Base-by-base conservation (phyloP, 2,113 vertebrate species). In the Cheirogaleus medius region DNA sequence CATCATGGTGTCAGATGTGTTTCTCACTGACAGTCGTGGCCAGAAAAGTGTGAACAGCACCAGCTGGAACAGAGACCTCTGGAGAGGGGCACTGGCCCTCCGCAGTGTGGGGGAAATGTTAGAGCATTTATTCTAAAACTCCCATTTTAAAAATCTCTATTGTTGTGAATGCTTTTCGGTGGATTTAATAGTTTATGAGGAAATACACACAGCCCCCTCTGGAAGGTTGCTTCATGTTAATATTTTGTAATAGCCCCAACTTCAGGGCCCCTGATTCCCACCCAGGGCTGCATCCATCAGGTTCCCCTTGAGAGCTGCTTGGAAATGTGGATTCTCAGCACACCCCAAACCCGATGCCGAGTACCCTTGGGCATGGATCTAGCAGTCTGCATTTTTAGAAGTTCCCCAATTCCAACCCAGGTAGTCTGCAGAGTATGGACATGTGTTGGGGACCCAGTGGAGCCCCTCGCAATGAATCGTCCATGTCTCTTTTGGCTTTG, bases 21-120 rank as follows among this genome's bases (percentile, higher is more conserved):
- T 71, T 69, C 85, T 58, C 47, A 10, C 18, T 20, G 60, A 63
- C 60, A 29, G 27, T 29, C 10, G 5, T 2, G 23, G 44, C 74
- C 71, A 63, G 60, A 49, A 83, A 42, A 27, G 42, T 44, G 9
- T 23, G 11, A 74, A 74, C 8, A 44, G 32, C 54, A 14, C 18
- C 8, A 0, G 29, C n/a, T 52, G 12, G 64, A 68, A 14, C 29
- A 3, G 42, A 64, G 29, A 13, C 74, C 58, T 82, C 76, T 3
- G 12, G n/a, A 56, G 42, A 66, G 2, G 20, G 17, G 2, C 0
- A 0, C 34, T 27, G 18, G 34, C 32, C 44, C 54, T 7, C 49
- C 42, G 25, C 32, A 21, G 20, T 5, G 4, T 17, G 25, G 32
- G 11, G 12, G 25, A 5, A 13, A 10, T n/a, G 5, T n/a, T 56